Evolutionary conservation across 1,140 invertebrate species (phyloP).

Genomic region (Homalodisca vitripennis): DNA sequence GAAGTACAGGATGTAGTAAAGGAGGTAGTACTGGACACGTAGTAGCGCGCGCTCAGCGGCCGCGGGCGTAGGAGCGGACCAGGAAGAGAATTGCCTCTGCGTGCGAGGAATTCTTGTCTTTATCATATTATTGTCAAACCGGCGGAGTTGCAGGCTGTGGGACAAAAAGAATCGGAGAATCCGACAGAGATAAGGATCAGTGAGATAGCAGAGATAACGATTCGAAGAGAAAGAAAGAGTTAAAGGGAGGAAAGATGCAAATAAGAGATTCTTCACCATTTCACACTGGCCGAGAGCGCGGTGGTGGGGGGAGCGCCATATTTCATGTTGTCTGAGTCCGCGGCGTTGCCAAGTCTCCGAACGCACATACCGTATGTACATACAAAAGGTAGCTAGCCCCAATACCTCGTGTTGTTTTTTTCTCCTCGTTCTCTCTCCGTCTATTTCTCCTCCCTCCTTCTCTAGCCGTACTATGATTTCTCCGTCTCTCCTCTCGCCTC

Average conservation of each 20-base stretch:
- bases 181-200: constrained; percentile 15
- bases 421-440: constrained; percentile 27
- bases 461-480: constrained; percentile 16
- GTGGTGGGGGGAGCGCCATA: constrained; percentile 29
- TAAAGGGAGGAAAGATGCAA: constrained; percentile 18
- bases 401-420: constrained; percentile 19
- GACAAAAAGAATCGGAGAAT: constrained; percentile 7
- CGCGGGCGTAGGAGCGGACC: neutral
- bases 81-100: neutral
- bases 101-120: constrained; percentile 15
- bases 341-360: constrained; percentile 32
- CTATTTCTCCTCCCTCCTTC: constrained; percentile 28
- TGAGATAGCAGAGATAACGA: constrained; percentile 24
- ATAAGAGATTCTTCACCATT: constrained; percentile 31
- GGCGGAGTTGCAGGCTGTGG: neutral
- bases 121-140: constrained; percentile 27
- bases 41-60: neutral
- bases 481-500: constrained; percentile 28
- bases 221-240: constrained; percentile 28
- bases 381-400: constrained; percentile 28
- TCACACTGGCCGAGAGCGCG: constrained; percentile 4
- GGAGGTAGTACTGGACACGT: too few relatives aligned
- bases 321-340: constrained; percentile 35
- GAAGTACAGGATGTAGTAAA: neutral
- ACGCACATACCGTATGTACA: constrained; percentile 28